Base-by-base conservation (phyloP, 92 coral and sea anemone genomes). In the Siderastrea siderea region DNA sequence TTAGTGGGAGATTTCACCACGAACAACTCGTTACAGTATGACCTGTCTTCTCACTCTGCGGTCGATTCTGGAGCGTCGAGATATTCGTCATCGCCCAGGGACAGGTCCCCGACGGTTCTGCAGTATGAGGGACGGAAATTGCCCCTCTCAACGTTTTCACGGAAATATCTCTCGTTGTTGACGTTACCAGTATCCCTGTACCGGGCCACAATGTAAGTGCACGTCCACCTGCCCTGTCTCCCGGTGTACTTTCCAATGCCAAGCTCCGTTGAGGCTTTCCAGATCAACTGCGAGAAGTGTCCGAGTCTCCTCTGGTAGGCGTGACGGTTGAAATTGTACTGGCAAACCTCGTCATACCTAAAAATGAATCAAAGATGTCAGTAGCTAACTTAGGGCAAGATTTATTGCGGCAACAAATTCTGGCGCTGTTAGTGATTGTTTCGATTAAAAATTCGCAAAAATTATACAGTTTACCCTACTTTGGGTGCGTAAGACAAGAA, bases 341-440 rank as follows among this genome's bases (percentile, higher is more conserved):
- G 63, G 52, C 88, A 84, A 10, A 84, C 88, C 52, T 84, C 88
- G 46, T 84, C 88, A n/a, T 84, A 84, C 88, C 88, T 84, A 12
- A 12, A 38, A 38, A 63, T 8, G 47, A 61, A 9, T 51, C 10
- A 78, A 46, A 26, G 5, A n/a, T 10, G 17, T 3, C 3, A 59
- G 64, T 13, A 3, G 3, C 38, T 26, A 26, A 26, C 38, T 26
- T 26, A 26, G 38, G 38, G 38, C 38, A 26, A 26, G 38, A 26
- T 26, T 26, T 26, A 26, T 26, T 26, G 38, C 38, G 38, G 38
- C 38, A 26, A 26, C 38, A 26, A 26, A 26, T 26, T 26, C 0
- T 26, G 38, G 38, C 38, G 38, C 0, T 26, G 38, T 26, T 26
- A 26, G 38, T 26, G 38, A 26, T 26, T 26, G 38, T 26, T 26